phyloP scores from a whole-genome alignment of 2,797 vertebrate genomes.

The Xyrichtys novacula region DNA sequence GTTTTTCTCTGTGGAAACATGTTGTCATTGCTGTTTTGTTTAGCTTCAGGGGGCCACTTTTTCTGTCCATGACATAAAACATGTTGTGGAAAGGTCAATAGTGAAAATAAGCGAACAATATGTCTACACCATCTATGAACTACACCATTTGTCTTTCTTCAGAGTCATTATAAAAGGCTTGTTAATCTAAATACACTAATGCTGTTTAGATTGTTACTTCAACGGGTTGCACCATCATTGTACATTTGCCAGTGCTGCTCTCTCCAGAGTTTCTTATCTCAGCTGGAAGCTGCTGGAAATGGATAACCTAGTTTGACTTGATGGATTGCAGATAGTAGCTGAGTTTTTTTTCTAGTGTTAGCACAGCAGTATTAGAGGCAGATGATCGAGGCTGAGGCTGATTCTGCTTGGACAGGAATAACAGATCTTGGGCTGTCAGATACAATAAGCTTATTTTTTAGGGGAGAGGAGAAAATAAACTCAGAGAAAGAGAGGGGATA shows the following conservation, averaged over 20 bases:
- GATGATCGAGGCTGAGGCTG: too few relatives aligned
- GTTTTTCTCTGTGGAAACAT: neutral
- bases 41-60: neutral
- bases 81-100: conserved; percentile 50
- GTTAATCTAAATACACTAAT: conserved; percentile 61
- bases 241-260: conserved; percentile 49
- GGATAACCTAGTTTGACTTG: conserved; percentile 39
- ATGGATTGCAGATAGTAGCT: conserved; percentile 52
- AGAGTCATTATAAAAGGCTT: conserved; percentile 41
- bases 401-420: too few relatives aligned
- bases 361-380: conserved; percentile 21
- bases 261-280: conserved; percentile 53
- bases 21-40: conserved; percentile 20
- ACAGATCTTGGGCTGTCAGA: too few relatives aligned
- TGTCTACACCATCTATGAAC: conserved; percentile 12
- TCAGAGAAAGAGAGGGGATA: too few relatives aligned
- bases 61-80: conserved; percentile 45
- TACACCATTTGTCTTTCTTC: conserved; percentile 61
- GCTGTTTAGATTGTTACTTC: conserved; percentile 52
- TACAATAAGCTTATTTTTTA: too few relatives aligned
- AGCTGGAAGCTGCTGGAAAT: conserved; percentile 8
- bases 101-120: conserved; percentile 25
- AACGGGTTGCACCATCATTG: conserved; percentile 24
- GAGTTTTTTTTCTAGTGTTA: conserved; percentile 43
- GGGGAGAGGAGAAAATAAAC: neutral